A percentile compares a stretch with the other conserved stretches of the same genome.
phyloP scores from a whole-genome alignment of 1,140 invertebrate genomes.

The Manduca sexta region DNA sequence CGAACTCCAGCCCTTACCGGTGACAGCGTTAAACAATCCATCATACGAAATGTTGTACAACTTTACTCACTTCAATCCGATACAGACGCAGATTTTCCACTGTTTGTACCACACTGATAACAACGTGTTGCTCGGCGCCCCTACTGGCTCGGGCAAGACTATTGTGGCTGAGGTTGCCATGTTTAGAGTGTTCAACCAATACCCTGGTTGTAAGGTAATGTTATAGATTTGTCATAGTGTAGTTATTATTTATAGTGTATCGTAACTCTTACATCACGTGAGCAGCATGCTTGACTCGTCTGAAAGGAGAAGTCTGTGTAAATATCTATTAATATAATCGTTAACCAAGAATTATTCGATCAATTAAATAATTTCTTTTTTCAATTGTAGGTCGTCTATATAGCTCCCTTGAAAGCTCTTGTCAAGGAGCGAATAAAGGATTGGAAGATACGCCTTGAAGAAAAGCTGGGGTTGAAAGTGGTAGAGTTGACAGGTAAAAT shows the following conservation, averaged over 20 bases:
- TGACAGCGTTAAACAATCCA: constrained; percentile 85
- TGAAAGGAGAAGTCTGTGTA: too few species aligned
- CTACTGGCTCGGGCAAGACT: constrained; percentile 99
- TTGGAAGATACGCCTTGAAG: constrained; percentile 93
- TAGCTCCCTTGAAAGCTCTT: constrained; percentile 98
- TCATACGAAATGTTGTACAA: constrained; percentile 88
- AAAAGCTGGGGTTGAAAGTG: constrained; percentile 86
- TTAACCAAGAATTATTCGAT: too few species aligned
- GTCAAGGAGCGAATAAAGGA: constrained; percentile 97
- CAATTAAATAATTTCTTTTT: too few species aligned
- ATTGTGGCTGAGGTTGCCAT: constrained; percentile 98
- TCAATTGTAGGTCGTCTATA: constrained; percentile 90
- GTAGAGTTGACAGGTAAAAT: constrained; percentile 93
- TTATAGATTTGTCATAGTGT: background rate
- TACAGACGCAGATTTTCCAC: constrained; percentile 99
- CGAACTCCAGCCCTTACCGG: constrained; percentile 91
- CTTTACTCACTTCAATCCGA: constrained; percentile 98
- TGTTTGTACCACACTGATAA: constrained; percentile 95
- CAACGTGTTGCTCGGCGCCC: constrained; percentile 96
- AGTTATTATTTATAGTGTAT: too few species aligned
- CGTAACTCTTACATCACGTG: too few species aligned
- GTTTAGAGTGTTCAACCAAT: constrained; percentile 91
- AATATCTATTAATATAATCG: too few species aligned
- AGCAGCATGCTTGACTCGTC: too few species aligned
- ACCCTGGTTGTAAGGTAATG: constrained; percentile 87